Percentiles rank a stretch among this genome's conserved stretches.
Evolutionary conservation across 2,888 invertebrate genomes (phyloP).

Genomic region (Nephrotoma appendiculata): DNA sequence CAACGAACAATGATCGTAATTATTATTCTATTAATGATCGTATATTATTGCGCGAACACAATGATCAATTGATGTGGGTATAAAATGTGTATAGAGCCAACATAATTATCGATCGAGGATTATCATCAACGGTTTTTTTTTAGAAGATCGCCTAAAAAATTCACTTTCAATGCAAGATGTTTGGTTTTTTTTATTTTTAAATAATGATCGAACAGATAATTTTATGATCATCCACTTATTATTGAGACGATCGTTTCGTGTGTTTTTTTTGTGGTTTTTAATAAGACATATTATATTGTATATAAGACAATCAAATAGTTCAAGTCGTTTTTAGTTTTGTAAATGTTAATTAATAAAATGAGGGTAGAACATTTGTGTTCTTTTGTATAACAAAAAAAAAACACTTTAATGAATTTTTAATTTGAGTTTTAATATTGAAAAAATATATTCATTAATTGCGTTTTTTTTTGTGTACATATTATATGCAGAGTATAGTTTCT

Average conservation of each 20-base stretch:
- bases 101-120: background rate
- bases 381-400: background rate
- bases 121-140: background rate
- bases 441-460: background rate
- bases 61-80: background rate
- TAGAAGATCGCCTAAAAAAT: background rate
- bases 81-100: background rate
- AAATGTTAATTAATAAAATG: background rate
- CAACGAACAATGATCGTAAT: background rate
- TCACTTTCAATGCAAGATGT: background rate
- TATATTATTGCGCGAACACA: background rate
- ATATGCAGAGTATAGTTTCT: background rate
- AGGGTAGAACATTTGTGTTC: background rate
- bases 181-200: background rate
- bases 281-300: background rate
- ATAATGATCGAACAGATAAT: background rate
- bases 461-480: background rate
- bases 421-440: background rate
- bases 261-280: background rate
- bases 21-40: background rate
- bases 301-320: background rate
- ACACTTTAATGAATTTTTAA: background rate
- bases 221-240: background rate
- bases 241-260: background rate
- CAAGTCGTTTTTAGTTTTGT: background rate